Conservation (phyloP, 2,113 vertebrate genomes). For the Tenrec ecaudatus region DNA sequence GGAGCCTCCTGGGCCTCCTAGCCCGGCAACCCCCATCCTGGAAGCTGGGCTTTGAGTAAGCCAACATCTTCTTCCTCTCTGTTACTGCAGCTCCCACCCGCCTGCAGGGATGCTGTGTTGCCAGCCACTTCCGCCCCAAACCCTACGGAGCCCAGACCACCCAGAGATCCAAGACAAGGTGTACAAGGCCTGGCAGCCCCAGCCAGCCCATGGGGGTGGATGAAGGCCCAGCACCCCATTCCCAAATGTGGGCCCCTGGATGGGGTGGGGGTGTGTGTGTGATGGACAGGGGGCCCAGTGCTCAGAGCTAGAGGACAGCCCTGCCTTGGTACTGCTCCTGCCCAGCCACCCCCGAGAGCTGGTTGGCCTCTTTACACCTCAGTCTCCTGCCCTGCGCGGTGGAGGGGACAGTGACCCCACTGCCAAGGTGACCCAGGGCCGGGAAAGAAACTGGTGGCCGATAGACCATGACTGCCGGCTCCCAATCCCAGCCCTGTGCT, state of each 20-base stretch:
- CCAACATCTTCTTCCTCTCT: neutral
- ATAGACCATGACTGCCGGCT: neutral
- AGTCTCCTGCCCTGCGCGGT: neutral
- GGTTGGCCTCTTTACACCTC: neutral
- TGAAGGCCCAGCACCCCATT: neutral
- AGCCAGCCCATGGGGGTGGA: neutral
- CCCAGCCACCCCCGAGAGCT: neutral
- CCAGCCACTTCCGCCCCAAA: accelerated
- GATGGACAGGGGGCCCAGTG: neutral
- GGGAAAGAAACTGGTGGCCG: neutral
- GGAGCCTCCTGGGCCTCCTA: neutral
- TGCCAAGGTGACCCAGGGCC: neutral
- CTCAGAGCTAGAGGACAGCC: neutral
- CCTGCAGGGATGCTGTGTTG: neutral
- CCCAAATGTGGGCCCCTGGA: neutral
- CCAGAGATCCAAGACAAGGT: accelerated
- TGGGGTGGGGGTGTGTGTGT: neutral
- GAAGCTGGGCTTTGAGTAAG: neutral
- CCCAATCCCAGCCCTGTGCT: neutral
- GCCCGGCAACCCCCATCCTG: neutral
- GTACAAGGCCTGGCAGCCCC: neutral
- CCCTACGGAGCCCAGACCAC: accelerated
- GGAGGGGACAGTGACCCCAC: neutral
- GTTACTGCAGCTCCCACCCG: neutral
- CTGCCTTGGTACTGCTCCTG: neutral